Evolutionary conservation across 2,888 invertebrate species (phyloP).

Genomic region (Eudemis profundana): DNA sequence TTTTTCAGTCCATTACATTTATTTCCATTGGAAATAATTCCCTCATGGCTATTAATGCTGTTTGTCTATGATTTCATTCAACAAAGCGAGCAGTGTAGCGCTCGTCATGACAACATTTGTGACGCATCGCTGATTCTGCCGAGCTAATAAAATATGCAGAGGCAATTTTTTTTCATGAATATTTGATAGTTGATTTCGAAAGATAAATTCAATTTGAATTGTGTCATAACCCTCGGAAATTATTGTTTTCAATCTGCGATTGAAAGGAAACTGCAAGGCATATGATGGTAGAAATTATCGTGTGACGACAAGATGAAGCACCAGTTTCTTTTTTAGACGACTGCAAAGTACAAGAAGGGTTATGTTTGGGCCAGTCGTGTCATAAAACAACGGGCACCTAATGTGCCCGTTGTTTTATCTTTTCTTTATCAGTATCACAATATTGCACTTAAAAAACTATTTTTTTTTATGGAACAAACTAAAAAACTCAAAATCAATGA

Average conservation of each 20-base stretch:
- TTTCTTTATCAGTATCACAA: too few relatives aligned
- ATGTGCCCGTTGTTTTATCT: too few relatives aligned
- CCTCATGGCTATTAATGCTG: conserved; percentile 45
- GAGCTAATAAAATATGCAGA: conserved; percentile 57
- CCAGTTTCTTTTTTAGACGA: neutral
- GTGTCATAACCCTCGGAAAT: neutral
- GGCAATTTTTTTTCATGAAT: conserved; percentile 29
- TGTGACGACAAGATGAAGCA: too few relatives aligned
- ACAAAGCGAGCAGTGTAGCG: conserved; percentile 65
- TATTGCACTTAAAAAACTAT: too few relatives aligned
- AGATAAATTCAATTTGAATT: conserved; percentile 3
- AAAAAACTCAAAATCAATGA: too few relatives aligned
- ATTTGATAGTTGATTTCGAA: conserved; percentile 4
- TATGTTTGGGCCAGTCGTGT: too few relatives aligned
- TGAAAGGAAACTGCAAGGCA: neutral
- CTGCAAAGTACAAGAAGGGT: too few relatives aligned
- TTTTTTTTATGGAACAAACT: too few relatives aligned
- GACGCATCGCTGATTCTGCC: conserved; percentile 62
- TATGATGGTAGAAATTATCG: too few relatives aligned
- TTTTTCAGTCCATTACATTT: conserved; percentile 5
- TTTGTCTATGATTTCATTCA: conserved; percentile 75
- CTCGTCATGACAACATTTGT: conserved; percentile 65
- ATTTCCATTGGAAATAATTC: conserved; percentile 9
- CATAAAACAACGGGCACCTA: too few relatives aligned
- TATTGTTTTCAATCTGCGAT: neutral